A percentile compares a stretch with the other conserved stretches of the same genome.
Conservation (phyloP, 2,113 vertebrate species). For the Lepus europaeus region DNA sequence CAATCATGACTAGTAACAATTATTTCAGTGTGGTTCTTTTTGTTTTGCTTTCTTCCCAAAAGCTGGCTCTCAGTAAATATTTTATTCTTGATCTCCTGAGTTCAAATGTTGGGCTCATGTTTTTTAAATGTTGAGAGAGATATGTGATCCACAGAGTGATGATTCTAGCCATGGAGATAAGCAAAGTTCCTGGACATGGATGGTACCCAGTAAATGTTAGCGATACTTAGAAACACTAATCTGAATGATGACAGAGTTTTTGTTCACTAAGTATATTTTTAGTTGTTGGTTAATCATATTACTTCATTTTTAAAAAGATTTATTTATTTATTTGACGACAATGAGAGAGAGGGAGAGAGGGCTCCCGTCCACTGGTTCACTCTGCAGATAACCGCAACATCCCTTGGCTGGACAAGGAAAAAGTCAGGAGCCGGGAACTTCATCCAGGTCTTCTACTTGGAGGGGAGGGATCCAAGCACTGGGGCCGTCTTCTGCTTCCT, state of each 20-base stretch:
- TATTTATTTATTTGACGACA: not conserved
- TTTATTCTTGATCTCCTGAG: not conserved
- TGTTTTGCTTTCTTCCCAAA: not conserved
- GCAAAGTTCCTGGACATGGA: not conserved
- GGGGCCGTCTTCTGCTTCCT: too few species aligned
- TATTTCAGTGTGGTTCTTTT: not conserved
- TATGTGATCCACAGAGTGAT: not conserved
- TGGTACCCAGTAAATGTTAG: not conserved
- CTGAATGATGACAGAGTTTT: not conserved
- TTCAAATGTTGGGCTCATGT: not conserved
- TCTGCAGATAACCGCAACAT: too few species aligned
- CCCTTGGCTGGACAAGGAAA: too few species aligned
- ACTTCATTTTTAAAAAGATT: conserved; percentile 2
- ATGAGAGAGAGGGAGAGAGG: too few species aligned
- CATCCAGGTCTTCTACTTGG: too few species aligned
- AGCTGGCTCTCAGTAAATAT: not conserved
- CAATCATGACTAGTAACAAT: not conserved
- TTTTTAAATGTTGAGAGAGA: not conserved
- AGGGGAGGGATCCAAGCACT: too few species aligned
- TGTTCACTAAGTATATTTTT: not conserved
- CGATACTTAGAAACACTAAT: not conserved
- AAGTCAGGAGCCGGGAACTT: too few species aligned
- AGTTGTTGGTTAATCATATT: not conserved
- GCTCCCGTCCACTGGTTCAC: too few species aligned
- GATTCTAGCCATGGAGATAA: not conserved